Evolutionary conservation across 2,888 invertebrate species (phyloP), one percentile per base, ranked within the genome.

Genomic region (Philaethria dido): DNA sequence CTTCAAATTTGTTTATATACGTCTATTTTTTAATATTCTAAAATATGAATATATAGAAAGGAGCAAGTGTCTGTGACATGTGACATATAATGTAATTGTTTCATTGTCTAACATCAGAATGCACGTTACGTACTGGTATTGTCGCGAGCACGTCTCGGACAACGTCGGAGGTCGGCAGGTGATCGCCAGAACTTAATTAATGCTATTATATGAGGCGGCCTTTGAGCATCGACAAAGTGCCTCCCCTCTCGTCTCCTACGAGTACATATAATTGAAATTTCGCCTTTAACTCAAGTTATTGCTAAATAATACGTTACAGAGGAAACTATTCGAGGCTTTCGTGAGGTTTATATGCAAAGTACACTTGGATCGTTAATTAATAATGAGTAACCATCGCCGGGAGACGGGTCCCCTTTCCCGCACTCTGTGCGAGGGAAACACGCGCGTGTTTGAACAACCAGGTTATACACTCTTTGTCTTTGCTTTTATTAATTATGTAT

Each of bases 181-280:
- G 64, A 57, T 47, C 65, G 59, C 62, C 42, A 57, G 50, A 52
- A 52, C 62, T 59, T 59, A 69, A 69, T 69, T 57, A 65, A 69
- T 62, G 65, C 39, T 52, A 65, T 69, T 66, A 62, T 36, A 57
- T 47, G 44, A 54, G 16, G 22, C 62, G 18, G 62, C 57, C 62
- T 69, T 69, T 52, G 62, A 64, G 57, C 59, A 45, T 39, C 62
- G 57, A 33, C 54, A 61, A 62, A 65, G 61, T 62, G 57, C 57
- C 57, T 57, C n/a, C 57, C 39, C 55, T 29, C 29, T 25, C 16
- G 4, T 29, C 50, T n/a, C 9, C 52, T 52, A 16, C 50, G 6
- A 50, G 50, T 25, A 9, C 29, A 52, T 57, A 57, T 57, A 42
- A 57, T 57, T 57, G 57, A 47, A 48, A 48, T 64, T 57, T 57